Base-by-base conservation (phyloP, 2,888 invertebrate species). In the Melanchra persicariae region DNA sequence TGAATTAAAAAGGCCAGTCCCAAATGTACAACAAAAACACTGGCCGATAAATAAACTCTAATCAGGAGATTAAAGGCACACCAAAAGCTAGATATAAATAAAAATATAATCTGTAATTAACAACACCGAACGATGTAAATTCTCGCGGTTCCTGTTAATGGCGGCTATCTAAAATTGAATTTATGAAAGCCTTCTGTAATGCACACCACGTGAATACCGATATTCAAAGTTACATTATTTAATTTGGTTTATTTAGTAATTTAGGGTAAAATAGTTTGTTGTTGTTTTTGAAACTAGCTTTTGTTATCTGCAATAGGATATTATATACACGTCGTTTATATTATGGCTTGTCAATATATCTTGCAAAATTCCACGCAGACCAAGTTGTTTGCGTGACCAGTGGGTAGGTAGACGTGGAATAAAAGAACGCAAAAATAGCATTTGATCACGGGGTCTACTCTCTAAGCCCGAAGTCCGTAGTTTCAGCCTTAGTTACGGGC, bases 161-260 rank as follows among this genome's bases (percentile, higher is more conserved):
- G 68, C 72, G 62, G 82, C 72, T 78, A 82, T 84, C 68, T 69
- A 66, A 75, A 78, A 82, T 75, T 78, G 40, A 78, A 84, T 82
- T 82, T 78, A 77, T 73, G 64, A 70, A 74, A 62, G 55, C 69
- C 49, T 67, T 66, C 45, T 57, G 54, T 70, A 81, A 71, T 74
- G 64, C 77, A 74, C 57, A 58, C 58, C 5, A 52, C 58, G 45
- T 52, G 22, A 34, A 58, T 58, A 26, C 34, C 26, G 43, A 62
- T 58, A 73, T 61, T 45, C 15, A 58, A n/a, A n/a, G n/a, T 7
- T 49, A 30, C 7, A 45, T 64, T 37, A 61, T 60, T 51, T 15
- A 22, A 57, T 43, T 80, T 60, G 51, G 40, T 47, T 69, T 61
- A 55, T 61, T 77, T 22, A 61, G 10, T 22, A 7, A 15, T 26